Evolutionary conservation across 1,140 invertebrate species (phyloP), one percentile per base, ranked within the genome.

Genomic region (Bombus breviceps): DNA sequence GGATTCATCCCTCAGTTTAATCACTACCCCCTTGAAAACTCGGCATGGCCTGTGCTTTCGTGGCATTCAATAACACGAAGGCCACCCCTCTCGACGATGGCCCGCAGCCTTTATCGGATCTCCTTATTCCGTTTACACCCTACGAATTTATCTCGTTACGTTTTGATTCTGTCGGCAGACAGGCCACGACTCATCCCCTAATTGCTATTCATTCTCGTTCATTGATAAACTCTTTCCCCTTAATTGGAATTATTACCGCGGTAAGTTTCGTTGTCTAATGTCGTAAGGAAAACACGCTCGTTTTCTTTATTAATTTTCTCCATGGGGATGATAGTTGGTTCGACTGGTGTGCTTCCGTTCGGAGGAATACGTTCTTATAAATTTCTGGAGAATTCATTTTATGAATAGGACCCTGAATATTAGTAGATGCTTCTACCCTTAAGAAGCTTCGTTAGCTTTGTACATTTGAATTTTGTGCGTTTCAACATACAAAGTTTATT

Each of bases 21-120:
- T 95, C 94, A 94, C 94, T 93, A 90, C 86, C 88, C 91, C 81
- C 74, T 37, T 71, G 90, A 88, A 94, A 95, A 94, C 88, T 90
- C 92, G 86, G 64, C 41, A 15, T 76, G 87, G 85, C 85, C 84
- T 90, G 90, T 90, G 91, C 91, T 92, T 93, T 91, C 81, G 89
- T 89, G 89, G 87, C 89, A 95, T 95, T 95, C 93, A 94, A 95
- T 95, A 95, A 95, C 91, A 85, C 81, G 85, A 75, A 71, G 79
- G 86, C 81, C 85, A 88, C 83, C 88, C 82, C 86, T 75, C 87
- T 81, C 64, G 76, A 66, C 85, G 74, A 57, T 88, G 88, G 80
- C 85, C 72, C 82, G 82, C 74, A 41, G 39, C 75, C 90, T 89
- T 87, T 83, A 77, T 81, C 71, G 82, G 74, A 81, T 87, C 74